A percentile compares a stretch with the other conserved stretches of the same genome.
These are phyloP conservation scores for Nomada goodeniana DNA, from an alignment of 2,888 invertebrate genomes.

Conservation along the genomic window DNA sequence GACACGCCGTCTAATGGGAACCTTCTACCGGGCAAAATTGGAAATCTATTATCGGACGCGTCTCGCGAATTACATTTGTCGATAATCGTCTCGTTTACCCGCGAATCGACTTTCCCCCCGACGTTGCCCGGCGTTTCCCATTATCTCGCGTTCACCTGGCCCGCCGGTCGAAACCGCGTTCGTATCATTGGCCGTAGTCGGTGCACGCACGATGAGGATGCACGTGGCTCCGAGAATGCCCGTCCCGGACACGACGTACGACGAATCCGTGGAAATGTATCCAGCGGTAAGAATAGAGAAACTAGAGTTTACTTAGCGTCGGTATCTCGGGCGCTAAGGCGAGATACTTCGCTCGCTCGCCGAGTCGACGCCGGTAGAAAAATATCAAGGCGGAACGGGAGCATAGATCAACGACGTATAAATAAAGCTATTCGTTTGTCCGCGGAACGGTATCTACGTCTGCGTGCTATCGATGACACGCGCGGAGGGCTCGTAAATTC, in stretches of 20 bases:
- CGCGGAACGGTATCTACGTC: not conserved
- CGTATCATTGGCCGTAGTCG: slow-evolving; percentile 29
- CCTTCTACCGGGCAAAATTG: slow-evolving; percentile 54
- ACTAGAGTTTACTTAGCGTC: no score
- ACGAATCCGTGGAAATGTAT: no score
- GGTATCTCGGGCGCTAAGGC: no score
- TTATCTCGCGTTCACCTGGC: slow-evolving; percentile 25
- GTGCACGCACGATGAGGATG: not conserved
- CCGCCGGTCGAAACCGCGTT: not conserved
- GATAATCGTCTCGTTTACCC: slow-evolving; percentile 59
- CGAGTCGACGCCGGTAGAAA: no score
- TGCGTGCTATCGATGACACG: not conserved
- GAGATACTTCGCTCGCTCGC: no score
- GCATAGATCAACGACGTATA: not conserved
- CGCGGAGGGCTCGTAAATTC: not conserved
- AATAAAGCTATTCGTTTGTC: not conserved
- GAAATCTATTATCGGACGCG: slow-evolving; percentile 62
- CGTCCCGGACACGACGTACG: not conserved
- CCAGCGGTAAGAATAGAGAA: no score
- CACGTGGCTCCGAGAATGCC: not conserved
- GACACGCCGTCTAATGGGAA: slow-evolving; percentile 57
- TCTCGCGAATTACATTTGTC: slow-evolving; percentile 66
- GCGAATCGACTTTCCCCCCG: slow-evolving; percentile 48
- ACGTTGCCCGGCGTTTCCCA: slow-evolving; percentile 46
- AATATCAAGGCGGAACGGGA: no score